Base-by-base conservation (phyloP, 2,797 vertebrate genomes). In the Perdix hodgsoniae region DNA sequence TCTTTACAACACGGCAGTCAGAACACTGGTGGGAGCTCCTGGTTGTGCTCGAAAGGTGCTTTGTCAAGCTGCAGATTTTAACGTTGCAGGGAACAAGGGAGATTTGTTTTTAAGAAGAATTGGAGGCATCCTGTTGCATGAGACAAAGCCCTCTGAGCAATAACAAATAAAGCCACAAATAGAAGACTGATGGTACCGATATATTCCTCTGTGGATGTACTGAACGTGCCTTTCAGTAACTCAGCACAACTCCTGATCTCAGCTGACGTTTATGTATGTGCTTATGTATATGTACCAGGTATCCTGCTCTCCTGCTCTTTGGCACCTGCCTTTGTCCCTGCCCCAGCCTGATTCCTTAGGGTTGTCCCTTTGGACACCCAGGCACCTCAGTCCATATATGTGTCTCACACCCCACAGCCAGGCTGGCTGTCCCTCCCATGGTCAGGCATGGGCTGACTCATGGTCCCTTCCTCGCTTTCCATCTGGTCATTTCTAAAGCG, bases 401-500 rank as follows among this genome's bases (percentile, higher is more conserved):
- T 83, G 42, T 66, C 50, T 66, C 6, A 39, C 31, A 35, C 50
- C 64, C 77, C 82, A 65, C 4, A 0, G 61, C 72, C 59, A 33
- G 69, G 50, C 88, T 84, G 81, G 60, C 71, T 2, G 8, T 74
- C 49, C 31, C 64, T 85, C 44, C 66, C 85, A 91, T 92, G 88
- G 77, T 95, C 64, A 91, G 64, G 67, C 87, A 31, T 67, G 45
- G 87, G 65, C 83, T 93, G 91, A 95, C 89, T 96, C 93, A 93
- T 2, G 54, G 93, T 77, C 89, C 74, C 37, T 95, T 95, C 93
- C 91, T 96, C 54, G 33, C 83, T 93, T 86, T 70, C 93, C 86
- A 26, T 39, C 66, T 9, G 66, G 54, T 78, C 6, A 65, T 86
- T 91, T 88, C 83, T 52, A 73, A 83, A 54, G 26, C 14, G 8